phyloP scores from a whole-genome alignment of 2,888 invertebrate genomes.

The Leucania comma region DNA sequence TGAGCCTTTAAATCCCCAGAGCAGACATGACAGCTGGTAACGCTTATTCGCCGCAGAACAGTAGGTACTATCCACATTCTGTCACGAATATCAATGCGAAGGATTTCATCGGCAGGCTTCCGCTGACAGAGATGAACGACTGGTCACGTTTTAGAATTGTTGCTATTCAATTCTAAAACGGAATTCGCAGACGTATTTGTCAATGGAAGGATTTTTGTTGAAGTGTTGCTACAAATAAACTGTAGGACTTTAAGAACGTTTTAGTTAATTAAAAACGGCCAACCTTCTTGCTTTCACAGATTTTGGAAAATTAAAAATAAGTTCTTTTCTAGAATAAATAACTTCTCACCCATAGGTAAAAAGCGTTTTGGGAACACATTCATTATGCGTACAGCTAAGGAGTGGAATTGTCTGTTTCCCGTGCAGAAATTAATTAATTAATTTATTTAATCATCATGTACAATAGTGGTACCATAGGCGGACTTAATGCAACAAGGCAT shows the following conservation, averaged over 20 bases:
- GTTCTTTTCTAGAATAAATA: too few relatives aligned
- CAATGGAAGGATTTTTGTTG: neutral
- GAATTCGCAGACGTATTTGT: conserved; percentile 15
- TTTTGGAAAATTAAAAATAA: too few relatives aligned
- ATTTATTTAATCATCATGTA: too few relatives aligned
- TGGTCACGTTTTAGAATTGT: conserved; percentile 48
- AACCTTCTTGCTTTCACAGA: neutral
- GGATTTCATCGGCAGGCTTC: conserved; percentile 55
- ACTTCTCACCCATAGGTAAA: too few relatives aligned
- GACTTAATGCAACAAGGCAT: too few relatives aligned
- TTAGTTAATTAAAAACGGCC: neutral
- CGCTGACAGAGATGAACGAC: conserved; percentile 59
- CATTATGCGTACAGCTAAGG: too few relatives aligned
- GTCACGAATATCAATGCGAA: conserved; percentile 57
- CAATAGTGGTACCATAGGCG: too few relatives aligned
- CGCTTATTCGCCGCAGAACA: conserved; percentile 22
- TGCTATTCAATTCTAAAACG: conserved; percentile 38
- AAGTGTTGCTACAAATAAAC: neutral
- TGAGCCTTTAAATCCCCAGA: conserved; percentile 33
- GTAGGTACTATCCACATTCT: conserved; percentile 28
- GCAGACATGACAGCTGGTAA: conserved; percentile 29
- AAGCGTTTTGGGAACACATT: too few relatives aligned
- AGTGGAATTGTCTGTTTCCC: too few relatives aligned
- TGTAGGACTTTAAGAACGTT: neutral
- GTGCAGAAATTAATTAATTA: too few relatives aligned